Conservation (phyloP, 2,888 invertebrate genomes). For the Altica lythri region DNA sequence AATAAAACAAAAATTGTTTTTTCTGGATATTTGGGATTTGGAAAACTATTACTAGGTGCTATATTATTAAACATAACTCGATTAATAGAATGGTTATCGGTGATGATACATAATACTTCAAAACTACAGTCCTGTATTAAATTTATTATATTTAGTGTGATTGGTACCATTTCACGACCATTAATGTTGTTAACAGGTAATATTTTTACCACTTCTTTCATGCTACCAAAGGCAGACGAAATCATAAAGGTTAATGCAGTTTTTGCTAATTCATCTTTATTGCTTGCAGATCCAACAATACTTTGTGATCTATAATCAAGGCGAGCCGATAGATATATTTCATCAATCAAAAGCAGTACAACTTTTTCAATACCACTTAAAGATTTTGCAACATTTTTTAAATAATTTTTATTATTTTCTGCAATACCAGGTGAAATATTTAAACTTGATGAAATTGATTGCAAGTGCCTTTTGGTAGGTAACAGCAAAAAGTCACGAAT, state of each 20-base stretch:
- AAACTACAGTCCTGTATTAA: neutral
- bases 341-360: conserved; percentile 4
- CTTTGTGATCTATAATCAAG: conserved; percentile 1
- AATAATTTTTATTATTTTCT: neutral
- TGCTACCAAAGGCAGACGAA: conserved; percentile 1
- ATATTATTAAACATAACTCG: neutral
- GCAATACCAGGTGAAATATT: neutral
- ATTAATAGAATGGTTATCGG: neutral
- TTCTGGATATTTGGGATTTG: neutral
- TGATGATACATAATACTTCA: neutral
- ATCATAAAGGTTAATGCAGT: conserved; percentile 8
- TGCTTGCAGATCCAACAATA: neutral
- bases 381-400: neutral
- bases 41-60: neutral
- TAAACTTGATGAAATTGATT: neutral
- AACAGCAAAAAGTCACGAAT: neutral
- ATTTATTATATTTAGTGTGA: neutral
- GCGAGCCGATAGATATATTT: conserved; percentile 1
- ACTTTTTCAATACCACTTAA: conserved; percentile 4
- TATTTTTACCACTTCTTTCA: neutral
- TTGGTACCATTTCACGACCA: neutral
- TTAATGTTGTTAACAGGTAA: neutral
- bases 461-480: conserved; percentile 1
- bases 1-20: neutral
- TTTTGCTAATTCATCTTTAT: conserved; percentile 1